Evolutionary conservation across 64 coral and sea anemone species (phyloP), one percentile per base, ranked within the genome.

Genomic region (Astreopora myriophthalma): DNA sequence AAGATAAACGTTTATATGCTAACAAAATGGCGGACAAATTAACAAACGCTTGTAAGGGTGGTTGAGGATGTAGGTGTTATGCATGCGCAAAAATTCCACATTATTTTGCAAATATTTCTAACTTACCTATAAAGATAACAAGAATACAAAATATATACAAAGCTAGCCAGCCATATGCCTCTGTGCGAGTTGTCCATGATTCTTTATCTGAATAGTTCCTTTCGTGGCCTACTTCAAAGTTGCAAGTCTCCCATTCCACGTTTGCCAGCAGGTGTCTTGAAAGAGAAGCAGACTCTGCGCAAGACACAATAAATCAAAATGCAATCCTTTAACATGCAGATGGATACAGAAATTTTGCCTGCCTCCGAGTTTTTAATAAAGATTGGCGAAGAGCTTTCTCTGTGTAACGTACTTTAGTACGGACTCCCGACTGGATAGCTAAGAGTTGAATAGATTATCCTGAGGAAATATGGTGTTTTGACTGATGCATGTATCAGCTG

Each of bases 91-190:
- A 30, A 33, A 2, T 8, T 25, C 1, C 28, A 70, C 51, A 64
- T 9, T 22, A 32, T 27, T 32, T 20, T 5, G 5, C 25, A 14
- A 9, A 39, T 23, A 37, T 52, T 25, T n/a, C 4, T 62, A 42
- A 89, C 84, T 90, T 88, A 99, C 97, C 97, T 88, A 99, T 80
- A 75, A 99, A 99, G 19, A 99, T 99, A 3, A 95, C 86, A n/a
- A 99, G 62, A 67, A 99, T 40, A 29, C 80, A 69, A 87, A 94
- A 85, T 40, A 99, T 90, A 72, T 99, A 89, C 34, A 99, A 71
- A 52, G 82, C 62, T 17, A 96, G 70, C 97, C 97, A 99, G 40
- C 65, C 97, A 79, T 99, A 99, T 3, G 94, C 97, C 11, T 77
- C 19, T 13, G 42, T 75, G 1, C 74, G 86, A 42, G 94, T 73